Evolutionary conservation across 2,797 vertebrate genomes (phyloP).

Genomic region (Acanthurus leucopareius): DNA sequence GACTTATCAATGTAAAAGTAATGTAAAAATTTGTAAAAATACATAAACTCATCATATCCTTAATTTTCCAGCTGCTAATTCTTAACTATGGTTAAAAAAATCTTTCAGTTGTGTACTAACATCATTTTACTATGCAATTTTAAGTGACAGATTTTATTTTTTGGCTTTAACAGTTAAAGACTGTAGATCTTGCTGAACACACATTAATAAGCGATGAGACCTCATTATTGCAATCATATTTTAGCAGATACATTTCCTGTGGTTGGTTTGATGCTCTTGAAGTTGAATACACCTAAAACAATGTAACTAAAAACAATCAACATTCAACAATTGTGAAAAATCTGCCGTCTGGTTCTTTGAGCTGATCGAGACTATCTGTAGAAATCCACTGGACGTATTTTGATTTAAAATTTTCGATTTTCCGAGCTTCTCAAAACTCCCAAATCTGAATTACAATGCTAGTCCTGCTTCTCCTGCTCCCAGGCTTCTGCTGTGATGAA

Average conservation of each 20-base stretch:
- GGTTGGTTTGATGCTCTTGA: background rate
- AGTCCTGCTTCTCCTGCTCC: background rate
- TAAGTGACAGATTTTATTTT: background rate
- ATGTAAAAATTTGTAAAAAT: too few species aligned
- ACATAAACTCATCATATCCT: background rate
- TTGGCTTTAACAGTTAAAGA: background rate
- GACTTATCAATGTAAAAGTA: background rate
- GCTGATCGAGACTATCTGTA: slow-evolving; percentile 4
- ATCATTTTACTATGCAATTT: background rate
- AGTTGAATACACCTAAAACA: background rate
- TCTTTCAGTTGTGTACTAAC: background rate
- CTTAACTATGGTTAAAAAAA: background rate
- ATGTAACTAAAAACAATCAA: background rate
- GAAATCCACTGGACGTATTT: background rate
- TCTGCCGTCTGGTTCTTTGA: background rate
- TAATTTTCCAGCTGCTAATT: background rate
- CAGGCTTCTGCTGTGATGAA: slow-evolving; percentile 30
- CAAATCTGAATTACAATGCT: background rate
- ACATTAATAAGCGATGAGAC: background rate
- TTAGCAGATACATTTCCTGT: background rate
- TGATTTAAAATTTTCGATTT: slow-evolving; percentile 13
- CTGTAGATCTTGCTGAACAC: background rate
- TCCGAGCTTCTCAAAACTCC: background rate
- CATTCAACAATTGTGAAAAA: background rate
- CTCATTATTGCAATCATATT: background rate